Evolutionary conservation across 2,888 invertebrate species (phyloP).

Genomic region (Sipha maydis): DNA sequence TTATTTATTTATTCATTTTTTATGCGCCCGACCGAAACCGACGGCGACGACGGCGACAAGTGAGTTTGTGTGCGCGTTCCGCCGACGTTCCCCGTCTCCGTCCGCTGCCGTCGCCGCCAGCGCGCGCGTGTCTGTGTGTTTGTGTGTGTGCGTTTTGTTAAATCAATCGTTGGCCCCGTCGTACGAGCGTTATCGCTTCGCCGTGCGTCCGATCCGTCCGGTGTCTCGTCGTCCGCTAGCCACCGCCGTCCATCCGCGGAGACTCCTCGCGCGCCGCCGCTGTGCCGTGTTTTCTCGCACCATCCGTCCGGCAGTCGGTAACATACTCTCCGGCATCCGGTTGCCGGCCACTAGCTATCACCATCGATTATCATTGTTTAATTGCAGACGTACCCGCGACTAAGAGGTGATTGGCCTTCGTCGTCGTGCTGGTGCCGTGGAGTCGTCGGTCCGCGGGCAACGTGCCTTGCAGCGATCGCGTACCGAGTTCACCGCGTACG

Average conservation of each 20-base stretch:
- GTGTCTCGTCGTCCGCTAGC: neutral
- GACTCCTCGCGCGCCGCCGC: neutral
- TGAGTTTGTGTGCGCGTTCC: slow-evolving; percentile 45
- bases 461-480: neutral
- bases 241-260: neutral
- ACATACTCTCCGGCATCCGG: too few relatives aligned
- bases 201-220: neutral
- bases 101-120: neutral
- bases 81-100: neutral
- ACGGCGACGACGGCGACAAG: slow-evolving; percentile 47
- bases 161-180: slow-evolving; percentile 40
- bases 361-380: too few relatives aligned
- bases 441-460: neutral
- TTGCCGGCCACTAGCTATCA: neutral
- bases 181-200: slow-evolving; percentile 16
- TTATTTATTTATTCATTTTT: neutral
- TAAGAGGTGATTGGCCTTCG: neutral
- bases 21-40: slow-evolving; percentile 48
- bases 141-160: slow-evolving; percentile 40
- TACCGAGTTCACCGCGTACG: too few relatives aligned
- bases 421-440: neutral
- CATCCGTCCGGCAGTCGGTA: neutral
- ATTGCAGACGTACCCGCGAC: neutral
- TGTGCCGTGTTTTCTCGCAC: too few relatives aligned
- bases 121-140: neutral